Evolutionary conservation across 2,113 vertebrate genomes (phyloP), one percentile per base, ranked within the genome.

Genomic region (Oostethus manadensis): DNA sequence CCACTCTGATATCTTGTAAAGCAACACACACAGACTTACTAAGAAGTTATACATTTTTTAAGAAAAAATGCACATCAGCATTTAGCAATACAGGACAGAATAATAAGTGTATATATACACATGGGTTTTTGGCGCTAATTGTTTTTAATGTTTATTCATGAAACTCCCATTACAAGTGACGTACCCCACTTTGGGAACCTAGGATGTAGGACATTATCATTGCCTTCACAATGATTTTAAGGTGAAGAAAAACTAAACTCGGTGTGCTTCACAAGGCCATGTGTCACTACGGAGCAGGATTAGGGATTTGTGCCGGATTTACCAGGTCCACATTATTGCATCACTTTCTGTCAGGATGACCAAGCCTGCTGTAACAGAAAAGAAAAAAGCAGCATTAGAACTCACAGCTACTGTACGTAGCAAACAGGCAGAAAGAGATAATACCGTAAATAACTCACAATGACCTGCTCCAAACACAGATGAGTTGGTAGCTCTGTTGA

Each of bases 391-490:
- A 72, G 74, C 61, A 77, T 64, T 70, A 70, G 7, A 7, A 33
- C 29, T 33, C 29, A n/a, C n/a, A 8, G 29, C 8, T 59, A 14
- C 73, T 69, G 60, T 66, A 56, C 74, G 71, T 74, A 79, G 70
- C 62, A 71, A 10, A 48, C 63, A 73, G 74, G 61, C 70, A 78
- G 70, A 53, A 69, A 73, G 68, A 64, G 67, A 73, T 71, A 73
- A 51, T 68, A 80, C 70, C 75, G 76, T 66, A 72, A 83, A 80
- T 67, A 84, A 79, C 64, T 62, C 53, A 56, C 3, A 47, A 23
- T 49, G 20, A 49, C 13, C 7, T 7, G n/a, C 20, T 49, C 21
- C 49, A 26, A 14, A 55, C 51, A 38, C n/a, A 38, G 18, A 55
- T 20, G 51, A 38, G n/a, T 14, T 55, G 16, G 10, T 38, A 54